A percentile compares a stretch with the other conserved stretches of the same genome.
Evolutionary conservation across 2,113 vertebrate species (phyloP).

Genomic region (Cnemophilus loriae): DNA sequence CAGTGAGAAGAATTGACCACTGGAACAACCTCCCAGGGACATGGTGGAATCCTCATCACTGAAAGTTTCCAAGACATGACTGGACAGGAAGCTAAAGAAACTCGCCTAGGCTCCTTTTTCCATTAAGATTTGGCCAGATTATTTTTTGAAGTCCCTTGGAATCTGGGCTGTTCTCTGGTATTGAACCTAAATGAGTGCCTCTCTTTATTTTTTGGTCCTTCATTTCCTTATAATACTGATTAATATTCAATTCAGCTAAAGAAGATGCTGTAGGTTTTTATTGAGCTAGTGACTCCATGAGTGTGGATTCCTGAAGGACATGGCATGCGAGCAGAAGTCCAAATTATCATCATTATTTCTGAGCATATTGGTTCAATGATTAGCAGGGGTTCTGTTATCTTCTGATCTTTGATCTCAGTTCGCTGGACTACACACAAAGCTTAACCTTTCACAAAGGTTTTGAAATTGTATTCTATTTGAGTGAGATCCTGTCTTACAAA

Average conservation of each 20-base stretch:
- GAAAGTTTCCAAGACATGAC: not conserved
- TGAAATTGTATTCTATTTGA: not conserved
- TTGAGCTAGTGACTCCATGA: not conserved
- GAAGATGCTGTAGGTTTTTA: not conserved
- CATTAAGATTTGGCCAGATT: not conserved
- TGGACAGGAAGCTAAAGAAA: not conserved
- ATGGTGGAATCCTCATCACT: not conserved
- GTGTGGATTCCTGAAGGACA: not conserved
- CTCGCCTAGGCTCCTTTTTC: not conserved
- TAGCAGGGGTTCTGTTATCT: not conserved
- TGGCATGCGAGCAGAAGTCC: not conserved
- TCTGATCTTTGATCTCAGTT: not conserved
- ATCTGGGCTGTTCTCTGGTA: not conserved
- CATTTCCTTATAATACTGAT: not conserved
- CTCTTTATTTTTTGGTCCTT: not conserved
- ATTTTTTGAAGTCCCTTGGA: not conserved
- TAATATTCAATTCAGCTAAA: not conserved
- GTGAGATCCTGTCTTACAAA: not conserved
- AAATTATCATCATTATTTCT: not conserved
- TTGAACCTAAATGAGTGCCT: fast-evolving
- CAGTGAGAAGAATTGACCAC: not conserved
- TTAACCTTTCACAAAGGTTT: not conserved
- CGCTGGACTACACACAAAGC: not conserved
- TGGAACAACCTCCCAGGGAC: not conserved
- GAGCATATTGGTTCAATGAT: not conserved